Conservation (phyloP, 2,113 vertebrate species). For the Gallinago media region DNA sequence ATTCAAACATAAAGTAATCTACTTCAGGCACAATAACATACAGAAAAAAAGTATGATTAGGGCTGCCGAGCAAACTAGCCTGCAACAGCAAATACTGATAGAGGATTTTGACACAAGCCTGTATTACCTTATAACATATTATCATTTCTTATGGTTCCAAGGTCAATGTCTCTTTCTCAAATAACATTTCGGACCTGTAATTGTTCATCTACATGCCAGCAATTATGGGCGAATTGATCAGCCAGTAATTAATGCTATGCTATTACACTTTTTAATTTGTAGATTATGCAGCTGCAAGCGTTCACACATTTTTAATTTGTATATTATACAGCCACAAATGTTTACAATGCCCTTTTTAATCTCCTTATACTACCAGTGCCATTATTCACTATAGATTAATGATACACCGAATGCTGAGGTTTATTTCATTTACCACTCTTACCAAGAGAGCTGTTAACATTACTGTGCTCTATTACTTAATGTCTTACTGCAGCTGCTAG, state of each 20-base stretch:
- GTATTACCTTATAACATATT: slow-evolving; percentile 77
- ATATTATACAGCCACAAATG: slow-evolving; percentile 89
- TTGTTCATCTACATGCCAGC: slow-evolving; percentile 86
- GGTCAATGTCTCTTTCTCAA: slow-evolving; percentile 86
- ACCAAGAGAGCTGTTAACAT: slow-evolving; percentile 87
- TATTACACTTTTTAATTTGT: slow-evolving; percentile 89
- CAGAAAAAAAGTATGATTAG: slow-evolving; percentile 55
- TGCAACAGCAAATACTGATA: slow-evolving; percentile 49
- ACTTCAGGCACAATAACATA: slow-evolving; percentile 43
- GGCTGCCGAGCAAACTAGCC: slow-evolving; percentile 8
- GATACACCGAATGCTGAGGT: slow-evolving; percentile 77
- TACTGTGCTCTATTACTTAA: slow-evolving; percentile 84
- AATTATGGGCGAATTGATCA: slow-evolving; percentile 86
- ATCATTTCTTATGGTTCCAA: slow-evolving; percentile 82
- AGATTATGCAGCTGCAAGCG: slow-evolving; percentile 85
- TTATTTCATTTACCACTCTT: slow-evolving; percentile 85
- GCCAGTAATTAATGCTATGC: slow-evolving; percentile 85
- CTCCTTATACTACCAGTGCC: slow-evolving; percentile 82
- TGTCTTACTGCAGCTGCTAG: slow-evolving; percentile 82
- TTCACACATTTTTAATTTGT: slow-evolving; percentile 88
- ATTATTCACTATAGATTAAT: slow-evolving; percentile 88
- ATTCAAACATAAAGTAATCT: slow-evolving; percentile 39
- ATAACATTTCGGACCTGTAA: slow-evolving; percentile 84
- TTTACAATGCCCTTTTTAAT: slow-evolving; percentile 90
- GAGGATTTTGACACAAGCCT: slow-evolving; percentile 70